Evolutionary conservation across 1,140 invertebrate genomes (phyloP).

Genomic region (Drosophila watanabei): DNA sequence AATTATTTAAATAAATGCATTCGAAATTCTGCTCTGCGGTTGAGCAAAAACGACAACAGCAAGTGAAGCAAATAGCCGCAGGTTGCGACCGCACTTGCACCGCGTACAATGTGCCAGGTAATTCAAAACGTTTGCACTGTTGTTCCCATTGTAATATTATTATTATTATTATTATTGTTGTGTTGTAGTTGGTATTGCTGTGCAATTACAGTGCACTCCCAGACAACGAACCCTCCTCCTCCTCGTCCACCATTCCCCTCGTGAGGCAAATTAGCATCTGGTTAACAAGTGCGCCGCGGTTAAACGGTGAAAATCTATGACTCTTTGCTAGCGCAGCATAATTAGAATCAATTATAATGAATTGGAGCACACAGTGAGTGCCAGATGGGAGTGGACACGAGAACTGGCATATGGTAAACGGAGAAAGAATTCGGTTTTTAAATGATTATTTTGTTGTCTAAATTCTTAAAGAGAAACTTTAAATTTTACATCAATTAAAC

Average conservation of each 20-base stretch:
- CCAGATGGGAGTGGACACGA: slow-evolving; percentile 33
- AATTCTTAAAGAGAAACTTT: background rate
- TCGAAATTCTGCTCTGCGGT: slow-evolving; percentile 68
- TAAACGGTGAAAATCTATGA: slow-evolving; percentile 79
- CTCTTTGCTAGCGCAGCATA: slow-evolving; percentile 66
- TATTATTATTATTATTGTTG: slow-evolving; percentile 62
- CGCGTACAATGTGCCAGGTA: slow-evolving; percentile 58
- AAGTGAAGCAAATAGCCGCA: slow-evolving; percentile 42
- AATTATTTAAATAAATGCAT: slow-evolving; percentile 73
- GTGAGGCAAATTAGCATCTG: slow-evolving; percentile 68
- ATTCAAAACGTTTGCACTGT: slow-evolving; percentile 70
- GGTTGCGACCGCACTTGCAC: slow-evolving; percentile 41
- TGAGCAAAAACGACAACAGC: slow-evolving; percentile 54
- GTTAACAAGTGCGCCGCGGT: slow-evolving; percentile 78
- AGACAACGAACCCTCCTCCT: slow-evolving; percentile 1
- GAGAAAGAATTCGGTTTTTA: background rate
- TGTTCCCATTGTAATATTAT: slow-evolving; percentile 70
- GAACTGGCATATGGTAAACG: background rate
- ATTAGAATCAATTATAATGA: slow-evolving; percentile 76
- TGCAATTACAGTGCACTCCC: slow-evolving; percentile 56
- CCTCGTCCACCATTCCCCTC: slow-evolving; percentile 8
- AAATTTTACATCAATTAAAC: background rate
- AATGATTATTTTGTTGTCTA: background rate
- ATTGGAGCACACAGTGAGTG: slow-evolving; percentile 60
- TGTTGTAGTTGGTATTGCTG: slow-evolving; percentile 37